Evolutionary conservation across 2,113 vertebrate genomes (phyloP).

Genomic region (Sinosuthora webbiana): DNA sequence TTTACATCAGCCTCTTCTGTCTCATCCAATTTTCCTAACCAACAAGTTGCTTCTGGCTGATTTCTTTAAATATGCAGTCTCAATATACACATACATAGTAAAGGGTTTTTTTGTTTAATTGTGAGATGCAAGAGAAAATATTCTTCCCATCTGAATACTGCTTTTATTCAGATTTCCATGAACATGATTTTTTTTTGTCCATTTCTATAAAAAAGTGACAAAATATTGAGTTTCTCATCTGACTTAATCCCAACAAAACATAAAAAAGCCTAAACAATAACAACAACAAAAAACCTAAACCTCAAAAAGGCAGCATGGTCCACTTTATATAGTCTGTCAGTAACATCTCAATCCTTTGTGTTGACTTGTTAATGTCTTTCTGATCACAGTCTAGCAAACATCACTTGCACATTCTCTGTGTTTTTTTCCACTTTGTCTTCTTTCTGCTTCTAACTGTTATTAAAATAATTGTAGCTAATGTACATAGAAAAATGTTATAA

Average conservation of each 20-base stretch:
- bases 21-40: background rate
- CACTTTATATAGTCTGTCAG: background rate
- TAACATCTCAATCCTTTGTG: background rate
- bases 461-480: background rate
- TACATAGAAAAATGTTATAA: background rate
- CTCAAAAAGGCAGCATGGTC: background rate
- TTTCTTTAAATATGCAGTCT: background rate
- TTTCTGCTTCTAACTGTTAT: background rate
- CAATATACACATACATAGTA: background rate
- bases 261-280: background rate
- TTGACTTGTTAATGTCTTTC: background rate
- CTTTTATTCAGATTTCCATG: background rate
- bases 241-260: background rate
- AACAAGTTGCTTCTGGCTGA: background rate
- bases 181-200: background rate
- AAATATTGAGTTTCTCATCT: background rate
- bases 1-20: background rate
- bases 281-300: background rate
- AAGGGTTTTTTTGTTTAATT: background rate
- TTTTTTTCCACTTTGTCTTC: background rate
- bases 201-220: background rate
- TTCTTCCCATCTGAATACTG: background rate
- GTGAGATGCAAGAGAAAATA: background rate
- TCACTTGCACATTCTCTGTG: background rate
- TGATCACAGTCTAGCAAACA: background rate